Evolutionary conservation across 2,888 invertebrate species (phyloP).

Genomic region (Pristionchus entomophagus): DNA sequence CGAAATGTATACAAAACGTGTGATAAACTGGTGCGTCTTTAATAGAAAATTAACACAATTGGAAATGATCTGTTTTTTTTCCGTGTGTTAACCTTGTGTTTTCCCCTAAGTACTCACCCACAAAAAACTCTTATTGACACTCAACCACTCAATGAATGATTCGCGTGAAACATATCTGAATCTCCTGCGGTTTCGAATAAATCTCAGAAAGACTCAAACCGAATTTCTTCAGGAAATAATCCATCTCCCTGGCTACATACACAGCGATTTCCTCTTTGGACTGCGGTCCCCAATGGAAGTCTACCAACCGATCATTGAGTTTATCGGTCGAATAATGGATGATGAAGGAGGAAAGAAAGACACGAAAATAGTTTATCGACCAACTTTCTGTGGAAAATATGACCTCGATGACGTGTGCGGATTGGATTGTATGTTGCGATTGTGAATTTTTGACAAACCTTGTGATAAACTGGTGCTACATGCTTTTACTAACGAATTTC

Average conservation of each 20-base stretch:
- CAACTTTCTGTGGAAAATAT: neutral
- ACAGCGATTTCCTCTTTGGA: constrained; percentile 45
- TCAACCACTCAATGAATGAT: too few species aligned
- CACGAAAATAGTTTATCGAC: neutral
- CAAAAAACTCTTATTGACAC: too few species aligned
- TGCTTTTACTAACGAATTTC: too few species aligned
- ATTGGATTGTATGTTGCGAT: neutral
- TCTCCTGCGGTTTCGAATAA: too few species aligned
- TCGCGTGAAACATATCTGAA: too few species aligned
- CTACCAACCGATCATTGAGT: constrained; percentile 28
- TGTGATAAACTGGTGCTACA: constrained; percentile 33
- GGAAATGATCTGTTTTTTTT: too few species aligned
- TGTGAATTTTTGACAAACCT: neutral
- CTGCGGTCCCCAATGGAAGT: constrained; percentile 23
- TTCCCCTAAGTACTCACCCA: too few species aligned
- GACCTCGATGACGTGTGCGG: constrained; percentile 15
- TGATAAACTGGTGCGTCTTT: neutral
- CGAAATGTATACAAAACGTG: neutral
- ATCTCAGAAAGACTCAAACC: too few species aligned
- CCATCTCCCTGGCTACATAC: constrained; percentile 27
- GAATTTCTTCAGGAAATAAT: neutral
- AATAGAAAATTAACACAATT: too few species aligned
- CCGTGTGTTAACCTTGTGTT: too few species aligned
- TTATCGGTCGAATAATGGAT: neutral
- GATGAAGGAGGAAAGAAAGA: neutral